These are phyloP conservation scores for Tiphia femorata DNA, from an alignment of 2,888 invertebrate genomes.

Conservation along the genomic window DNA sequence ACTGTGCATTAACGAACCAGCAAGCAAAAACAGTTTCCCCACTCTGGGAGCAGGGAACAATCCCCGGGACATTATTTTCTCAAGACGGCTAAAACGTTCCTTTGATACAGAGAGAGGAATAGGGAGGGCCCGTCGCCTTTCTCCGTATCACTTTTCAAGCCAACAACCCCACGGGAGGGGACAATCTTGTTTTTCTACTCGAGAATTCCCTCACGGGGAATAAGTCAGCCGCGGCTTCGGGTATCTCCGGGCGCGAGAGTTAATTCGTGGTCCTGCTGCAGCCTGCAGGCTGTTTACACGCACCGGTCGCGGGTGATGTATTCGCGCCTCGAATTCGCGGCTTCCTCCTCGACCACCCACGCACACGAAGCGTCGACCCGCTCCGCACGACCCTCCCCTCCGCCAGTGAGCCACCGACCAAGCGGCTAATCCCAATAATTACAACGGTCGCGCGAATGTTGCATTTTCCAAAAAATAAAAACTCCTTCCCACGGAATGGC, in stretches of 20 bases:
- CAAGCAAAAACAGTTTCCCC: too few species aligned
- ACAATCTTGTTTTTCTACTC: conserved; percentile 25
- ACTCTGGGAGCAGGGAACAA: too few species aligned
- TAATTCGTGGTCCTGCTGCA: conserved; percentile 41
- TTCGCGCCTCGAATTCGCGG: conserved; percentile 47
- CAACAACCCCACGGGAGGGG: conserved; percentile 10
- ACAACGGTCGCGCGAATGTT: too few species aligned
- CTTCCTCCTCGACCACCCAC: conserved; percentile 44
- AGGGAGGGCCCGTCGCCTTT: too few species aligned
- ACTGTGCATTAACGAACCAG: too few species aligned
- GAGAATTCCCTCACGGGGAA: conserved; percentile 22
- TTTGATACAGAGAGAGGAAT: too few species aligned
- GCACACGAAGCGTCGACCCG: conserved; percentile 10
- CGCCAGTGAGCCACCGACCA: too few species aligned
- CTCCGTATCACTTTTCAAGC: background rate
- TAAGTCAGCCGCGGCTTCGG: conserved; percentile 28
- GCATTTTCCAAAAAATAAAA: too few species aligned
- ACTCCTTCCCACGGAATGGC: too few species aligned
- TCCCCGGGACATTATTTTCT: too few species aligned
- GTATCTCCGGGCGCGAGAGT: conserved; percentile 32
- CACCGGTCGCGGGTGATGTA: conserved; percentile 41
- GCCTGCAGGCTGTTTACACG: conserved; percentile 52
- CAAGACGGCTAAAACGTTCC: too few species aligned
- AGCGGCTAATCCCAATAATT: too few species aligned
- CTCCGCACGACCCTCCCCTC: background rate